Evolutionary conservation across 2,113 vertebrate species (phyloP), one percentile per base, ranked within the genome.

Genomic region (Etia nguti): DNA sequence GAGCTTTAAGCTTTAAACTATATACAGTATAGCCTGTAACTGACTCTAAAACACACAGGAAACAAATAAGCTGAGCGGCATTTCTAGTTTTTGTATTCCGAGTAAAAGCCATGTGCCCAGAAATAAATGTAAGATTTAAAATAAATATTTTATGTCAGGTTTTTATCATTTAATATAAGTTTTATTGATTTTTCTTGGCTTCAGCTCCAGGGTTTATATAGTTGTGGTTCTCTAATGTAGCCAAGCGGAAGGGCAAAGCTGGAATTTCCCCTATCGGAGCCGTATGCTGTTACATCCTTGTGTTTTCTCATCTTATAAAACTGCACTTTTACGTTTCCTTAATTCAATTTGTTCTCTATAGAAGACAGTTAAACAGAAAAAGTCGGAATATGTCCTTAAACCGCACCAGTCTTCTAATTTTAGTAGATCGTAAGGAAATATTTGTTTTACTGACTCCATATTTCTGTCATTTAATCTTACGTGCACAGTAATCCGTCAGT

Each of bases 1-100:
- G 16, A 81, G 83, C 89, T 65, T 92, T 88, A 88, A 91, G 90
- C 86, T 90, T 89, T 84, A 90, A 91, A 20, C 89, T 89, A 84
- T 81, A 89, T 54, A 54, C 18, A 54, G 8, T 10, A 10, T 2
- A 10, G 88, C 92, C 86, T 84, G 18, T 65, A 86, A 88, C 84
- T 31, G 65, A 60, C 46, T 65, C 41, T 70, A 1, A 60, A 52
- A 79, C 18, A 46, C 11, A 48, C 38, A 83, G 62, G 83, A 85
- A 90, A 82, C 90, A 93, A 92, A 88, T 73, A 91, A 80, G 41
- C 46, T 4, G 38, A 70, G 31, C 52, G 60, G 16, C 4, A 80
- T 84, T 80, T 82, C 68, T 4, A n/a, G 46, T 46, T 38, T 1
- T 55, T 81, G 41, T 16, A 2, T 86, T 90, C 77, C 68, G 86